Percentiles rank a stretch among this genome's conserved stretches.
These are phyloP conservation scores for Pavo muticus DNA, from an alignment of 2,113 vertebrate species.

Conservation along the genomic window DNA sequence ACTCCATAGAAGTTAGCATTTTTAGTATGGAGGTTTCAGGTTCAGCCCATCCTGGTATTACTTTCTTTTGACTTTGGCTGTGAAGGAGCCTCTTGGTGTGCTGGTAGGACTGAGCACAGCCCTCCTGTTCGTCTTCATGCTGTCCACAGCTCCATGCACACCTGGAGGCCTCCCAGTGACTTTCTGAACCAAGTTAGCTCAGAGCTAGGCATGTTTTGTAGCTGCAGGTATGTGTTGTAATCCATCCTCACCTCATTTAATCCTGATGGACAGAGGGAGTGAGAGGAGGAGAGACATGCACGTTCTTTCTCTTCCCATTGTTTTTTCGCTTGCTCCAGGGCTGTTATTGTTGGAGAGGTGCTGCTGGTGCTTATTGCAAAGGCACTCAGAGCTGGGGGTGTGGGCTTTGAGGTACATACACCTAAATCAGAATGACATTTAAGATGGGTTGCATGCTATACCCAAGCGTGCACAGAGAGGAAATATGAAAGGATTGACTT, in stretches of 20 bases:
- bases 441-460: not conserved
- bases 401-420: conserved; percentile 13
- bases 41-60: not conserved
- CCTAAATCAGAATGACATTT: conserved; percentile 51
- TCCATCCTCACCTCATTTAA: not conserved
- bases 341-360: conserved; percentile 40
- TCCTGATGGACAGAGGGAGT: not conserved
- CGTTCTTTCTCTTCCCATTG: not conserved
- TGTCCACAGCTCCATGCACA: accelerated
- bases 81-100: not conserved
- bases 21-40: not conserved
- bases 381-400: not conserved
- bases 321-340: not conserved
- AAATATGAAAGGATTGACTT: not conserved
- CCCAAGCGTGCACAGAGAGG: not conserved
- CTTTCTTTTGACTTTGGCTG: not conserved
- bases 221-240: not conserved
- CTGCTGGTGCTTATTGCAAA: not conserved
- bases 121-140: not conserved
- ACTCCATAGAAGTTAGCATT: not conserved
- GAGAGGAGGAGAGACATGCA: not conserved
- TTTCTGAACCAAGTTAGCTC: not conserved
- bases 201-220: not conserved
- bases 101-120: accelerated
- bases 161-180: not conserved